A percentile compares a stretch with the other conserved stretches of the same genome.
Evolutionary conservation across 1,140 invertebrate genomes (phyloP).

Genomic region (Apis cerana): DNA sequence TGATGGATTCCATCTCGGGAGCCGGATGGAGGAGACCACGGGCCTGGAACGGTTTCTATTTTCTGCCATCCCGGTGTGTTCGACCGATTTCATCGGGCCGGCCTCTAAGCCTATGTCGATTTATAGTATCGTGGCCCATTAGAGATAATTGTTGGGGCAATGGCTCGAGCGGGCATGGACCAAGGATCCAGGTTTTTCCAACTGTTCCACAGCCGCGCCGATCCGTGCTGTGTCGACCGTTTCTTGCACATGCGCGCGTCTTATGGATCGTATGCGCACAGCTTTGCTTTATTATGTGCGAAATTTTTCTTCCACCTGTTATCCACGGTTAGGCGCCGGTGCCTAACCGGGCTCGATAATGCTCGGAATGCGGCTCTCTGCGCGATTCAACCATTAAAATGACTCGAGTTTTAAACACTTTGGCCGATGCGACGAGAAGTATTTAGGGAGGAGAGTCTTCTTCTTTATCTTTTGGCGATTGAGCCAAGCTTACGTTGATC

Average conservation of each 20-base stretch:
- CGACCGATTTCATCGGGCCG: conserved; percentile 72
- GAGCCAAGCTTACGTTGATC: too few relatives aligned
- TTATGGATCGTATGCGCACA: not conserved
- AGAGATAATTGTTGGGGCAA: conserved; percentile 78
- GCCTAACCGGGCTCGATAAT: not conserved
- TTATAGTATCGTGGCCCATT: conserved; percentile 79
- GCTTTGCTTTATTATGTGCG: conserved; percentile 76
- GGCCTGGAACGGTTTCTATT: conserved; percentile 69
- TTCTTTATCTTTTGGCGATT: too few relatives aligned
- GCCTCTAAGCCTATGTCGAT: conserved; percentile 72
- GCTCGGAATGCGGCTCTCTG: conserved; percentile 69
- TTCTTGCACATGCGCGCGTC: not conserved
- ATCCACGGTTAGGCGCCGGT: not conserved
- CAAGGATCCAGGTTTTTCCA: not conserved
- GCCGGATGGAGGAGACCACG: conserved; percentile 42
- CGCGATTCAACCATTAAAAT: conserved; percentile 74
- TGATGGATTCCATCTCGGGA: conserved; percentile 70
- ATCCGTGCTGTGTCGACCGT: not conserved
- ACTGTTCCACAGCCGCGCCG: not conserved
- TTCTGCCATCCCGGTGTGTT: conserved; percentile 51
- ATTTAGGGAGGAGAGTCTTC: too few relatives aligned
- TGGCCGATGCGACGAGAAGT: too few relatives aligned
- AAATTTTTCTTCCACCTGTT: conserved; percentile 71
- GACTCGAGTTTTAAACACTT: not conserved
- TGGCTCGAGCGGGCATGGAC: conserved; percentile 38